phyloP scores from a whole-genome alignment of 2,888 invertebrate species.

The Tortricodes alternella region DNA sequence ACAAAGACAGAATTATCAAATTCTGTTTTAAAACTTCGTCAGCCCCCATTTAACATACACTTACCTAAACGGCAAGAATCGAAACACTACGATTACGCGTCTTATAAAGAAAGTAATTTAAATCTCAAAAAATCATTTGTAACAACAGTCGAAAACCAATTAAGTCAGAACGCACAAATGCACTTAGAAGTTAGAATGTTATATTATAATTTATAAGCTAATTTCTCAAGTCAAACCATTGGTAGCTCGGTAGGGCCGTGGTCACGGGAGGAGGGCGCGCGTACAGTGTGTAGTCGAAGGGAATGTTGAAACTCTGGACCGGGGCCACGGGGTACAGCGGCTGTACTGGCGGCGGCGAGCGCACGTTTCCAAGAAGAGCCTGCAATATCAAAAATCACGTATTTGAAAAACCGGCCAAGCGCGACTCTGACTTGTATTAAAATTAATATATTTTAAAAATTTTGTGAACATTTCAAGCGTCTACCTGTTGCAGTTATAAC shows the following conservation, averaged over 20 bases:
- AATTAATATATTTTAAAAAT: too few relatives aligned
- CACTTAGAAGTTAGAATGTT: background rate
- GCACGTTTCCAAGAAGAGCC: constrained; percentile 53
- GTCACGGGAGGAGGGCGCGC: constrained; percentile 42
- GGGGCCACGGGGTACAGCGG: constrained; percentile 50
- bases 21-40: background rate
- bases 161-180: background rate
- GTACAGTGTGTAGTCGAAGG: constrained; percentile 57
- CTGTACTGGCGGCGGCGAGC: constrained; percentile 44
- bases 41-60: background rate
- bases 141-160: too few relatives aligned
- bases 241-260: constrained; percentile 48
- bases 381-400: constrained; percentile 39
- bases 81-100: constrained; percentile 37
- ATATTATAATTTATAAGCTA: constrained; percentile 18
- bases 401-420: too few relatives aligned
- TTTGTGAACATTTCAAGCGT: too few relatives aligned
- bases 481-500: too few relatives aligned
- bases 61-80: constrained; percentile 3
- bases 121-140: constrained; percentile 30
- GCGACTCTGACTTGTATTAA: too few relatives aligned
- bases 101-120: constrained; percentile 31
- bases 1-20: constrained; percentile 1
- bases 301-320: constrained; percentile 46
- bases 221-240: constrained; percentile 42